phyloP scores from a whole-genome alignment of 1,140 invertebrate genomes.

The Aphelenchoides besseyi region DNA sequence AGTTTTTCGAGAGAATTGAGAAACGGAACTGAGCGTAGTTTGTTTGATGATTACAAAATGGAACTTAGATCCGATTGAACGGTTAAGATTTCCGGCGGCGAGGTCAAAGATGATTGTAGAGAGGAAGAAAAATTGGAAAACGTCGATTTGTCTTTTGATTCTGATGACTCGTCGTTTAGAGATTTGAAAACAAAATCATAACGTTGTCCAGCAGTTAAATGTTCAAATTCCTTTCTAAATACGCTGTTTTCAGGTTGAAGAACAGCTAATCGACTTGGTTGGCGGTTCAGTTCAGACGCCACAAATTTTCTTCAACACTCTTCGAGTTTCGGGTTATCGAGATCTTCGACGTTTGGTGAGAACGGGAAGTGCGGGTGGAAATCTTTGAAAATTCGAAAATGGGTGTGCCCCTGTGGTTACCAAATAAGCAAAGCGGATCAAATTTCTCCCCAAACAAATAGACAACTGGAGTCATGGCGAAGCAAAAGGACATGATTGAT shows the following conservation, averaged over 20 bases:
- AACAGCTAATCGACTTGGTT: constrained; percentile 13
- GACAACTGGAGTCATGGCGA: neutral
- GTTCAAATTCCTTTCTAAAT: too few relatives aligned
- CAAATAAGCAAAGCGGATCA: constrained; percentile 5
- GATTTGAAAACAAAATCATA: neutral
- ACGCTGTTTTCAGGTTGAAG: constrained; percentile 15
- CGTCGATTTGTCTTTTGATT: too few relatives aligned
- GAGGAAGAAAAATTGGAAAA: too few relatives aligned
- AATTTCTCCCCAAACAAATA: neutral
- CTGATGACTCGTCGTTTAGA: neutral
- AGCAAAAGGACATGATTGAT: neutral
- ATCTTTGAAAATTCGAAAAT: neutral
- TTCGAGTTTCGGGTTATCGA: constrained; percentile 21
- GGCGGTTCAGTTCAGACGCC: constrained; percentile 39
- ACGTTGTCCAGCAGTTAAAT: neutral
- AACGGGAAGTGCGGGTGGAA: neutral
- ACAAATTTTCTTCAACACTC: constrained; percentile 23
- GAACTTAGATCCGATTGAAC: neutral
- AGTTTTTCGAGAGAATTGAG: neutral
- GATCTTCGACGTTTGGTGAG: constrained; percentile 28
- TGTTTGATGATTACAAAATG: too few relatives aligned
- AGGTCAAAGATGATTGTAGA: too few relatives aligned
- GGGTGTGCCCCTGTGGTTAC: too few relatives aligned
- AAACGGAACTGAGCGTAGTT: neutral
- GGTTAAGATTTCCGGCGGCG: neutral